These are phyloP conservation scores for Eupeodes latifasciatus DNA, from an alignment of 2,888 invertebrate genomes.

Conservation along the genomic window DNA sequence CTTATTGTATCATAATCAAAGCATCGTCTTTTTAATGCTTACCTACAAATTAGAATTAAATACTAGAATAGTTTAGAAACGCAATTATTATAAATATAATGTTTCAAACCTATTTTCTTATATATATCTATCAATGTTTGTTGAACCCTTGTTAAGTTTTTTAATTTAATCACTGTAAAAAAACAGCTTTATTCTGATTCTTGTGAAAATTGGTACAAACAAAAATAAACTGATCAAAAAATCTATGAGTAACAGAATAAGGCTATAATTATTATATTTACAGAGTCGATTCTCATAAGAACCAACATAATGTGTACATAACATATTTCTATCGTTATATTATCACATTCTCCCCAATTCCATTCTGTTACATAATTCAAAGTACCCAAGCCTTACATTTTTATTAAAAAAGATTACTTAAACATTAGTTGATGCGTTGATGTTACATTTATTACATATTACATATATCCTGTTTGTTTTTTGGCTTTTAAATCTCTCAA, in stretches of 20 bases:
- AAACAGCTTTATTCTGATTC: slow-evolving; percentile 11
- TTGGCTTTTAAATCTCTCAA: slow-evolving; percentile 44
- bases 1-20: slow-evolving; percentile 19
- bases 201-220: background rate
- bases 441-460: slow-evolving; percentile 31
- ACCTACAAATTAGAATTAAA: background rate
- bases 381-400: slow-evolving; percentile 35
- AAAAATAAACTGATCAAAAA: background rate
- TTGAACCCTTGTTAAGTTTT: slow-evolving; percentile 19
- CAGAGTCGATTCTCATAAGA: slow-evolving; percentile 16
- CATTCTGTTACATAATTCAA: slow-evolving; percentile 37
- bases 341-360: slow-evolving; percentile 25
- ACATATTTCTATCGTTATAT: slow-evolving; percentile 23
- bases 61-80: slow-evolving; percentile 14
- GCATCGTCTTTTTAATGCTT: background rate
- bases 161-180: background rate
- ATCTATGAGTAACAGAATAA: background rate
- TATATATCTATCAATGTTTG: slow-evolving; percentile 16
- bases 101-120: slow-evolving; percentile 20
- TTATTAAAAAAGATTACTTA: slow-evolving; percentile 43
- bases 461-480: slow-evolving; percentile 61
- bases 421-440: slow-evolving; percentile 50
- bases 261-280: background rate
- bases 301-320: background rate
- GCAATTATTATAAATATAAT: slow-evolving; percentile 1